phyloP scores from a whole-genome alignment of 2,888 invertebrate species.

The Nineta flava region DNA sequence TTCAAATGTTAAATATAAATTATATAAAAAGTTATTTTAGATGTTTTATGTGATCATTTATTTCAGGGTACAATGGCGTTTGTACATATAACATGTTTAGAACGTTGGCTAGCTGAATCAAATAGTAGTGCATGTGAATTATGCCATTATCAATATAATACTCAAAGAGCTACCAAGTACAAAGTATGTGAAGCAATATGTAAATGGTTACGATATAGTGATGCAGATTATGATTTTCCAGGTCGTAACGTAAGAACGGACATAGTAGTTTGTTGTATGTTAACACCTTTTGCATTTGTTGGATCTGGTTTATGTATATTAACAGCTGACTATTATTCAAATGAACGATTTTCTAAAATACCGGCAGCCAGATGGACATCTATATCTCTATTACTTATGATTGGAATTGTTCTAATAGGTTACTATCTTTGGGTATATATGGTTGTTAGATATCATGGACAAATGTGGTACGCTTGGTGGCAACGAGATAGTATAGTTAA shows the following conservation, averaged over 20 bases:
- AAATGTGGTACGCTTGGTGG: slow-evolving; percentile 38
- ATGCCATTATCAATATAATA: slow-evolving; percentile 50
- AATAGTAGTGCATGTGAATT: slow-evolving; percentile 56
- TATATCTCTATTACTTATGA: slow-evolving; percentile 30
- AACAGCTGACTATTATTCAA: slow-evolving; percentile 33
- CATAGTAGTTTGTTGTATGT: slow-evolving; percentile 33
- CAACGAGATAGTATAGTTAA: slow-evolving; percentile 33
- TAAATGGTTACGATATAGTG: slow-evolving; percentile 37
- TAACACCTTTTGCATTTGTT: slow-evolving; percentile 38
- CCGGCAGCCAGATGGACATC: slow-evolving; percentile 33
- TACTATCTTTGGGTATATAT: slow-evolving; percentile 35
- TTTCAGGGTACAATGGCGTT: slow-evolving; percentile 53
- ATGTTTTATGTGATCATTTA: no score
- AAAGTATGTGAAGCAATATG: slow-evolving; percentile 36
- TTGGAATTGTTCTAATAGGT: slow-evolving; percentile 31
- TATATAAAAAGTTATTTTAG: no score
- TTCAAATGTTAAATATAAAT: no score
- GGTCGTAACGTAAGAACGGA: slow-evolving; percentile 30
- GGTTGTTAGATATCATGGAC: slow-evolving; percentile 30
- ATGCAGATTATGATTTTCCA: slow-evolving; percentile 20
- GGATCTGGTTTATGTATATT: slow-evolving; percentile 34
- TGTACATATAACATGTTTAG: slow-evolving; percentile 55
- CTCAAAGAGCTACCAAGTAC: slow-evolving; percentile 44
- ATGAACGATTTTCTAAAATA: slow-evolving; percentile 28
- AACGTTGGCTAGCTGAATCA: slow-evolving; percentile 60